Conservation (phyloP, 2,113 vertebrate genomes). For the Alosa alosa region DNA sequence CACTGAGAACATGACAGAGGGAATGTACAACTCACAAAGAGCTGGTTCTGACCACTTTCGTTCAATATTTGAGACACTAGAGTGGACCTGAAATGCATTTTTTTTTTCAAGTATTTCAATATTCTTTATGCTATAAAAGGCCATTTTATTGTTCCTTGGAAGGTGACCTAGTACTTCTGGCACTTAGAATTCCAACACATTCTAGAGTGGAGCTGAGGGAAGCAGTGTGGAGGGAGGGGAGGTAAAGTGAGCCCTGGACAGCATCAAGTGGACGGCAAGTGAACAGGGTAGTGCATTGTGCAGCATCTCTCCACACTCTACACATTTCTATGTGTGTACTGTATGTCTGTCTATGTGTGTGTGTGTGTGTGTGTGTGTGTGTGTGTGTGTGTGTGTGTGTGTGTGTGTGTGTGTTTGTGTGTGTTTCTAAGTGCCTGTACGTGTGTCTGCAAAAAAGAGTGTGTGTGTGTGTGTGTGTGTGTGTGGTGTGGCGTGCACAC, state of each 20-base stretch:
- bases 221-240: neutral
- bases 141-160: neutral
- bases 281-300: neutral
- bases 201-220: neutral
- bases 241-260: neutral
- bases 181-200: neutral
- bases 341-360: too few species aligned
- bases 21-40: too few species aligned
- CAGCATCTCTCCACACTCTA: neutral
- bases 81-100: too few species aligned
- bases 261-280: neutral
- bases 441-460: slow-evolving; percentile 3
- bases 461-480: neutral
- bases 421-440: neutral
- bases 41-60: neutral
- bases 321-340: neutral
- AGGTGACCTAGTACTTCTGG: neutral
- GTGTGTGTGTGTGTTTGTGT: neutral
- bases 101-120: too few species aligned
- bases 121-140: neutral
- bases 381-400: neutral
- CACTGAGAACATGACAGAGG: too few species aligned
- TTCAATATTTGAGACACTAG: neutral
- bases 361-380: slow-evolving; percentile 4
- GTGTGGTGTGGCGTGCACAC: slow-evolving; percentile 7